These are phyloP conservation scores for Luperina nickerlii DNA, from an alignment of 2,888 invertebrate species.

Conservation along the genomic window DNA sequence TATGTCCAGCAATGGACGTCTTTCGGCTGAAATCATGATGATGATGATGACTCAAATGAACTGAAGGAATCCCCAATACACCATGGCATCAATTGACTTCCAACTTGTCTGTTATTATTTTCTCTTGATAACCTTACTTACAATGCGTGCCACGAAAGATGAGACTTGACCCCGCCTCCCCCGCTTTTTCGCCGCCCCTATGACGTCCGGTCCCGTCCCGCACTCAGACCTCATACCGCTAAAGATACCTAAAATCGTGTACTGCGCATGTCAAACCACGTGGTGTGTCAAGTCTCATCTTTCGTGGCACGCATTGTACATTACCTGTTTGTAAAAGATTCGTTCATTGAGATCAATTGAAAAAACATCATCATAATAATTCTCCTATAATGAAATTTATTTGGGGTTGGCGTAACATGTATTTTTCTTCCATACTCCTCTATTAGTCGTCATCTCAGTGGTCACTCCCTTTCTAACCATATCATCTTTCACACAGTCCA, in stretches of 20 bases:
- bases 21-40: no score
- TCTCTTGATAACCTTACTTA: background rate
- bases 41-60: background rate
- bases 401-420: no score
- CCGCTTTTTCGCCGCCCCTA: no score
- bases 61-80: background rate
- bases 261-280: no score
- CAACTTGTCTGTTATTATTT: background rate
- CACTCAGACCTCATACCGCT: no score
- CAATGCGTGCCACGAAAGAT: background rate
- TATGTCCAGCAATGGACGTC: no score
- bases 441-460: background rate
- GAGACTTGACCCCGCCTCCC: no score
- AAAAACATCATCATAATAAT: background rate
- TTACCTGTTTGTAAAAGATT: conserved; percentile 2
- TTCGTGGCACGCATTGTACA: no score
- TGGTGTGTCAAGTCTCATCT: no score
- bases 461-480: background rate
- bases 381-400: no score
- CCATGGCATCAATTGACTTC: background rate
- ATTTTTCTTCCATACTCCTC: background rate
- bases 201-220: no score
- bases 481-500: background rate
- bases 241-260: no score
- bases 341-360: background rate